Evolutionary conservation across 2,888 invertebrate genomes (phyloP), one percentile per base, ranked within the genome.

Genomic region (Rosalia funebris): DNA sequence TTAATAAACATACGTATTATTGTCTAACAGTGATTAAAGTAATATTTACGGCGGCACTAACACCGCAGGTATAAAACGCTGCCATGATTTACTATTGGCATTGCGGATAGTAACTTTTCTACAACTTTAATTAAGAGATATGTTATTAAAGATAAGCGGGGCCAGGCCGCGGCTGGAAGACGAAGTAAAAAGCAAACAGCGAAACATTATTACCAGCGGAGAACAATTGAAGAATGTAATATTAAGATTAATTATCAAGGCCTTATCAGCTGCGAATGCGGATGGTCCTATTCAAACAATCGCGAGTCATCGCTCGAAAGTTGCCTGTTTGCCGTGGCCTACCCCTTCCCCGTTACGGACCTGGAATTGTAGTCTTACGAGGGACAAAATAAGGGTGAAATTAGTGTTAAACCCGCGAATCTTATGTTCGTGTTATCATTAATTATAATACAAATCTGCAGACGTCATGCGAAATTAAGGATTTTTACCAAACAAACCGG

Each of bases 241-340:
- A 80, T 80, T 77, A 80, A 80, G 80, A 80, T 80, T 80, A 80
- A 80, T 80, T 78, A 79, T 77, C 69, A 62, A 62, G 66, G 70
- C 69, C 77, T 78, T 77, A 78, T 78, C 77, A 74, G 73, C 71
- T 63, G 68, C 72, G 75, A 70, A 71, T 72, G 68, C 73, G 69
- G 75, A 68, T 69, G 73, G 77, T 79, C 79, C 80, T 79, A 77
- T 79, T 77, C 79, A 79, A 80, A 81, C 78, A 79, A 76, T 76
- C 75, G 72, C 75, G 74, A 78, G 77, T 79, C 78, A 78, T 79
- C 75, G 68, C 69, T 55, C 14, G 53, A 57, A 57, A 63, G 57
- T 62, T 66, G 65, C 66, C 62, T 71, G 73, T 73, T 72, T 74
- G 64, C 57, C 9, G 16, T 45, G 12, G 61, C 58, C 37, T 46